Conservation (phyloP, 2,888 invertebrate species). For the Caenorhabditis afra region DNA sequence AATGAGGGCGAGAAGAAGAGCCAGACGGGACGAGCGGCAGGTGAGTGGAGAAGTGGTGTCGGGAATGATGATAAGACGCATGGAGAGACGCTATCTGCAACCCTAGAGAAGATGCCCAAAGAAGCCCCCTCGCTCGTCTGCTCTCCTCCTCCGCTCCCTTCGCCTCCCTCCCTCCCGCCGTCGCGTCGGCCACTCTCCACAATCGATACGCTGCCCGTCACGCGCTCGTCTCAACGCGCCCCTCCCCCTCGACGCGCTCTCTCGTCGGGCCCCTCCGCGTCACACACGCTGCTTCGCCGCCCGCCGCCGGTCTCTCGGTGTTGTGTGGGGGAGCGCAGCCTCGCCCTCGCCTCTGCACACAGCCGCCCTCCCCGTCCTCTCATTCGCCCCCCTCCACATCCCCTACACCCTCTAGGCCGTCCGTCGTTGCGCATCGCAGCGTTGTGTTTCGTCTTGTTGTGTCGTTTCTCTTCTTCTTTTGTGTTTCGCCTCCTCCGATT, state of each 20-base stretch:
- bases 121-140: too few relatives aligned
- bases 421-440: conserved; percentile 16
- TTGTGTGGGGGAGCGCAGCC: conserved; percentile 28
- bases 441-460: conserved; percentile 27
- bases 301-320: conserved; percentile 14
- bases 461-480: conserved; percentile 27
- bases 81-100: too few relatives aligned
- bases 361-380: conserved; percentile 16
- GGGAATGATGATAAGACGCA: too few relatives aligned
- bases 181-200: conserved; percentile 28
- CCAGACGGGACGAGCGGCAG: too few relatives aligned
- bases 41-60: too few relatives aligned
- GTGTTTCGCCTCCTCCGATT: conserved; percentile 13
- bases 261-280: conserved; percentile 8
- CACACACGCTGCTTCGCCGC: conserved; percentile 13
- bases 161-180: neutral
- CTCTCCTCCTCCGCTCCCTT: neutral
- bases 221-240: neutral
- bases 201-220: conserved; percentile 57
- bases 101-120: too few relatives aligned
- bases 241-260: conserved; percentile 3
- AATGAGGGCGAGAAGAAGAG: too few relatives aligned
- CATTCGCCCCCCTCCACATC: conserved; percentile 29
- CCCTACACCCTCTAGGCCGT: conserved; percentile 22
- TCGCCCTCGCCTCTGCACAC: conserved; percentile 25